Evolutionary conservation across 2,113 vertebrate genomes (phyloP).

Genomic region (Chascanopsetta lugubris): DNA sequence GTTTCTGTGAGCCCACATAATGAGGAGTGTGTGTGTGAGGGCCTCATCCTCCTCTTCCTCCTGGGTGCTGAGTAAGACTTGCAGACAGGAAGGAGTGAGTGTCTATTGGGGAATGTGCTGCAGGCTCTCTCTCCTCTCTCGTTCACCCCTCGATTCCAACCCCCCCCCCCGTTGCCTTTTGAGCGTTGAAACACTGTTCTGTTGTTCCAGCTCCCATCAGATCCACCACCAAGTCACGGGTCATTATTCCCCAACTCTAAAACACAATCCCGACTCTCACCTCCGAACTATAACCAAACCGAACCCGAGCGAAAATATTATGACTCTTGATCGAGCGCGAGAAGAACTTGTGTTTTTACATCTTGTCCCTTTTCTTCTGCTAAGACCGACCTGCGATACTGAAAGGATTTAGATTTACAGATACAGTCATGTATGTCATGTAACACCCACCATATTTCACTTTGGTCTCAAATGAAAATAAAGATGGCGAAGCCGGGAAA

Average conservation of each 20-base stretch:
- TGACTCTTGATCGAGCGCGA: no score
- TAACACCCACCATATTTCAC: not conserved
- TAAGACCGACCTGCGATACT: no score
- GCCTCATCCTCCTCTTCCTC: constrained; percentile 60
- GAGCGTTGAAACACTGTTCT: constrained; percentile 66
- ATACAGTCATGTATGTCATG: not conserved
- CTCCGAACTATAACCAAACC: not conserved
- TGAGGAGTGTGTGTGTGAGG: constrained; percentile 36
- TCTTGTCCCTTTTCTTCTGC: no score
- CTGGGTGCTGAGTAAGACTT: constrained; percentile 71
- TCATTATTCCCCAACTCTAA: constrained; percentile 25
- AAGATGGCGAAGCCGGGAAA: constrained; percentile 31
- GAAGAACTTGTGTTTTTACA: no score
- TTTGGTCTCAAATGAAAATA: constrained; percentile 30
- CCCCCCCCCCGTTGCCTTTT: constrained; percentile 32
- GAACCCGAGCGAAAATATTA: not conserved
- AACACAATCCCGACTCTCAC: constrained; percentile 24
- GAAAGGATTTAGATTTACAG: not conserved
- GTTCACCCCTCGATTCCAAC: constrained; percentile 16
- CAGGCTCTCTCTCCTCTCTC: constrained; percentile 61
- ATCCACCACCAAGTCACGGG: constrained; percentile 33
- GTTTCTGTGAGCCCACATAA: constrained; percentile 13
- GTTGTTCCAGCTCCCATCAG: constrained; percentile 66
- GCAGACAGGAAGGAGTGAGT: constrained; percentile 79
- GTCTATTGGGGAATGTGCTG: constrained; percentile 78